Evolutionary conservation across 1,140 invertebrate genomes (phyloP).

Genomic region (Temnothorax longispinosus): DNA sequence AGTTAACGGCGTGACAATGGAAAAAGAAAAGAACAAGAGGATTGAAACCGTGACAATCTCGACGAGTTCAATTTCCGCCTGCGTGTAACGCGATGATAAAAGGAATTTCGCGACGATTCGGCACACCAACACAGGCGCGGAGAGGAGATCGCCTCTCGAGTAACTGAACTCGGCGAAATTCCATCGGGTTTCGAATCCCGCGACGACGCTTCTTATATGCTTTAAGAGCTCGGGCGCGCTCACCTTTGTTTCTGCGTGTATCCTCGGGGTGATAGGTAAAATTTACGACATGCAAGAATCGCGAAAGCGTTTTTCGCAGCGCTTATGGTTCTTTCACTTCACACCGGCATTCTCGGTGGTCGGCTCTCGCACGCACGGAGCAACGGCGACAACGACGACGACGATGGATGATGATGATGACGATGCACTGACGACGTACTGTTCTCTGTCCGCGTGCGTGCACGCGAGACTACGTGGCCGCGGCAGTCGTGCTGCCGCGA

Average conservation of each 20-base stretch:
- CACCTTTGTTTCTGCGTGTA: conserved; percentile 32
- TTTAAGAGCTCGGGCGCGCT: not conserved
- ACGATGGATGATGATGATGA: not conserved
- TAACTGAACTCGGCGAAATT: conserved; percentile 31
- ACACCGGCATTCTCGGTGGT: conserved; percentile 10
- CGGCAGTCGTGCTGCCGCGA: conserved; percentile 28
- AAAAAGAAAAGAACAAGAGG: not conserved
- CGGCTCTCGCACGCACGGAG: not conserved
- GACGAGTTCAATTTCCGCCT: conserved; percentile 8
- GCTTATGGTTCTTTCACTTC: conserved; percentile 4
- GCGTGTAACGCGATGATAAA: not conserved
- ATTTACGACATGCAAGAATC: conserved; percentile 36
- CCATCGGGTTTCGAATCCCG: not conserved
- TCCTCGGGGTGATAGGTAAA: conserved; percentile 24
- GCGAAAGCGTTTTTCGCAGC: not conserved
- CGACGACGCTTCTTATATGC: not conserved
- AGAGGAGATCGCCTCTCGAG: too few relatives aligned
- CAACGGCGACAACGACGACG: not conserved
- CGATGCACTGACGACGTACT: conserved; percentile 29
- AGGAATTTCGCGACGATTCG: not conserved
- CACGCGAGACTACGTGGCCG: conserved; percentile 32
- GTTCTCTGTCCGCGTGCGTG: conserved; percentile 28
- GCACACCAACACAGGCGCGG: not conserved
- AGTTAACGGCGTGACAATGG: not conserved
- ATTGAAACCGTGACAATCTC: conserved; percentile 20